These are phyloP conservation scores for Wasmannia auropunctata DNA, from an alignment of 1,140 invertebrate genomes.

Conservation along the genomic window DNA sequence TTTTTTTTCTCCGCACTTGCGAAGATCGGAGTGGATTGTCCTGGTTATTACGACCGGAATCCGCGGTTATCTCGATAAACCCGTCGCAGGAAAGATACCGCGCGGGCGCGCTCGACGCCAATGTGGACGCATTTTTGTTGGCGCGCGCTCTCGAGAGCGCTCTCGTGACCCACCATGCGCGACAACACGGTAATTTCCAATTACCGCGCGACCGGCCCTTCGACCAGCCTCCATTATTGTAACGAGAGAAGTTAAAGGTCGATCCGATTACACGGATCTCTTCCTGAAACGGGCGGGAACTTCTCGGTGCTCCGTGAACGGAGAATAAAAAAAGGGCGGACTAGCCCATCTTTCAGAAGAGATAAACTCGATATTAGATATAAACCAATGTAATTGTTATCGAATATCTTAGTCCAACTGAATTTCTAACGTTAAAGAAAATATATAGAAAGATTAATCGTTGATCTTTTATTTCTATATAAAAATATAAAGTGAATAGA, in stretches of 20 bases:
- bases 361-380: neutral
- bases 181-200: slow-evolving; percentile 73
- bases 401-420: neutral
- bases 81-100: neutral
- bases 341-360: too few relatives aligned
- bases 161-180: slow-evolving; percentile 64
- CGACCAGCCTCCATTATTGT: slow-evolving; percentile 53
- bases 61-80: neutral
- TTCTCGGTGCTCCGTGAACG: neutral
- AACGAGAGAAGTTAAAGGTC: slow-evolving; percentile 56
- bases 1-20: neutral
- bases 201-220: slow-evolving; percentile 64
- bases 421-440: neutral
- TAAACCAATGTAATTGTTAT: neutral
- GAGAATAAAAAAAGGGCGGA: neutral
- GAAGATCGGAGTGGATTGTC: neutral
- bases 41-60: neutral
- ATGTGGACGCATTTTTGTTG: slow-evolving; percentile 58
- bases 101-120: neutral
- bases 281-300: slow-evolving; percentile 22
- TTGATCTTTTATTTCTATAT: neutral
- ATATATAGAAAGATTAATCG: neutral
- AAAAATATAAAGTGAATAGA: neutral
- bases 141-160: slow-evolving; percentile 52
- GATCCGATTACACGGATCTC: slow-evolving; percentile 53